These are phyloP conservation scores for Papilio machaon DNA, from an alignment of 1,140 invertebrate genomes.

Conservation along the genomic window DNA sequence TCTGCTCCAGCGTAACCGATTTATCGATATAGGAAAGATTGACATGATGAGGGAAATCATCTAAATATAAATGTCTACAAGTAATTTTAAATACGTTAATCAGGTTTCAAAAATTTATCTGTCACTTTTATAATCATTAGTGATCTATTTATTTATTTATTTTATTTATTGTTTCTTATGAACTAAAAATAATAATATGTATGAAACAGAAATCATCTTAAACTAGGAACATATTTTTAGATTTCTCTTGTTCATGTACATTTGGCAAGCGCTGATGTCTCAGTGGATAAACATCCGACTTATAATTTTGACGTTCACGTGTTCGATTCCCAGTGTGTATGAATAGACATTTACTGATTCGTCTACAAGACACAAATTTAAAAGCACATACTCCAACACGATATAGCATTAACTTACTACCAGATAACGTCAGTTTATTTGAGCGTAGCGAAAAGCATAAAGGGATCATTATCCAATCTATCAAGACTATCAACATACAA, in stretches of 20 bases:
- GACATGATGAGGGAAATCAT: conserved; percentile 65
- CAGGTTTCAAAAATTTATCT: conserved; percentile 10
- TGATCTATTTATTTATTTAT: too few species aligned
- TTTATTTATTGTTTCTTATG: not conserved
- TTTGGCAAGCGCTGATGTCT: conserved; percentile 7
- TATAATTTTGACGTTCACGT: not conserved
- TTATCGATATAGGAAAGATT: conserved; percentile 71
- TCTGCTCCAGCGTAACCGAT: conserved; percentile 70
- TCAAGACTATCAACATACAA: not conserved
- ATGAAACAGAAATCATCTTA: conserved; percentile 52
- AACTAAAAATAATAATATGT: conserved; percentile 39
- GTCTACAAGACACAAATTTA: not conserved
- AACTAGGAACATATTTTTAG: conserved; percentile 43
- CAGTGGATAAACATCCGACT: conserved; percentile 3
- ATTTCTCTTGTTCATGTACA: conserved; percentile 12
- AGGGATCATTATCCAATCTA: not conserved
- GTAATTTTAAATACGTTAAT: conserved; percentile 46
- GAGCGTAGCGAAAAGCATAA: not conserved
- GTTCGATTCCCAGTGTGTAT: not conserved
- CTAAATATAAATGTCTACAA: conserved; percentile 67
- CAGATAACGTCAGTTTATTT: not conserved
- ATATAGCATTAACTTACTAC: not conserved
- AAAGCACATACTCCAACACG: not conserved
- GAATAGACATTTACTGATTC: conserved; percentile 15
- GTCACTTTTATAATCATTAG: conserved; percentile 5